Evolutionary conservation across 2,888 invertebrate genomes (phyloP), one percentile per base, ranked within the genome.

Genomic region (Caenorhabditis macrosperma): DNA sequence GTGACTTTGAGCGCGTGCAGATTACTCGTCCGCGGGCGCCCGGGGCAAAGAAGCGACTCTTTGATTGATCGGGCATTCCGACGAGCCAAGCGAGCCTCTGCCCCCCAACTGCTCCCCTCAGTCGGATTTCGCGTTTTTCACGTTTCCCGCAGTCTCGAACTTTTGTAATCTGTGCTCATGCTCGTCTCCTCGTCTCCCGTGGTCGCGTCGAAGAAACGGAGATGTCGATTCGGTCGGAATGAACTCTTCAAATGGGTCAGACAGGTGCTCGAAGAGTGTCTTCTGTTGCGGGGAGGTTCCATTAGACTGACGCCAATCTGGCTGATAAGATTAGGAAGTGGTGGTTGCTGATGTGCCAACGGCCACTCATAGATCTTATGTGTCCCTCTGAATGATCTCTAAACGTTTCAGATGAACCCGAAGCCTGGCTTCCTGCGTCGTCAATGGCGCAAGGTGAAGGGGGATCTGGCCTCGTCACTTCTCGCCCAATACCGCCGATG

Each of bases 371-470:
- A 66, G 22, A 17, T 67, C 28, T 24, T 9, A 33, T 17, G n/a
- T 24, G 4, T 17, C 33, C 7, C 20, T 30, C 10, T 38, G 17
- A 38, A n/a, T n/a, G 6, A 10, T 22, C 7, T 10, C 30, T 28
- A 1, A 54, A 15, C 17, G 1, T 2, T 78, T 35, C 81, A 85
- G 85, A 82, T 85, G 82, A 78, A 81, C 38, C 48, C 78, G 10
- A 83, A 82, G 44, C 82, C 69, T 22, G 77, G 78, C 7, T 85
- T 82, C 48, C 48, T 85, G 0, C 78, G 82, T 10, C 68, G 78
- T 20, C 79, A 81, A 52, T 81, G 78, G 76, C 67, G 82, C 12
- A 82, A 82, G 46, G 80, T 80, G 20, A 79, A 79, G 38, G 54
- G 71, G 5, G 75, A 77, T 6, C 10, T 85, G 52, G 44, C 78